Conservation (phyloP, 2,888 invertebrate species). For the Busseola fusca region DNA sequence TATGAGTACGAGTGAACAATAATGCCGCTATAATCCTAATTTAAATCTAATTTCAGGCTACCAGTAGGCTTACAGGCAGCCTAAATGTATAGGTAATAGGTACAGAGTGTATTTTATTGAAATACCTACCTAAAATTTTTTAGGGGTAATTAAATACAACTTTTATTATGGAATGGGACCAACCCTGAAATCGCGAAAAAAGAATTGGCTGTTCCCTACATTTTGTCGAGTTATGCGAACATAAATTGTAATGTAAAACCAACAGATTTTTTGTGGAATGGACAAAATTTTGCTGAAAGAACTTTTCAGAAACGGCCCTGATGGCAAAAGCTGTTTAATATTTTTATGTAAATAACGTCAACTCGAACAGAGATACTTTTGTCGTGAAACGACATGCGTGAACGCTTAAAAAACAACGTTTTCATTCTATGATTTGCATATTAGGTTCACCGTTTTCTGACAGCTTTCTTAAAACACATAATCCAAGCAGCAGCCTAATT, state of each 20-base stretch:
- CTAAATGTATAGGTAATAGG: too few species aligned
- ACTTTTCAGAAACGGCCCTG: neutral
- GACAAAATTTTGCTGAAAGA: neutral
- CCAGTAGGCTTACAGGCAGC: neutral
- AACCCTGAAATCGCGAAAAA: neutral
- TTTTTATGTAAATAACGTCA: constrained; percentile 35
- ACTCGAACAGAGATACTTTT: constrained; percentile 16
- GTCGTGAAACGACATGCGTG: constrained; percentile 15
- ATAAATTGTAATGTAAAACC: neutral
- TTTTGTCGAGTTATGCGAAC: neutral
- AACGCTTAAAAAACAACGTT: constrained; percentile 25
- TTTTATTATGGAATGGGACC: neutral
- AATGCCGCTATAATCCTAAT: neutral
- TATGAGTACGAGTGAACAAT: neutral
- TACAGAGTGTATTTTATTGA: neutral
- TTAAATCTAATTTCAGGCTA: neutral
- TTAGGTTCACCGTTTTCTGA: too few species aligned
- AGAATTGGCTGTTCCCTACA: neutral
- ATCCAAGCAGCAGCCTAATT: too few species aligned
- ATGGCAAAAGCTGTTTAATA: constrained; percentile 22
- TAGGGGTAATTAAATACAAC: neutral
- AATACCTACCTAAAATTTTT: too few species aligned
- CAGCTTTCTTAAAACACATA: too few species aligned
- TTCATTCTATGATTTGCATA: constrained; percentile 29
- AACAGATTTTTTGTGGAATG: neutral